Evolutionary conservation across 1,140 invertebrate genomes (phyloP).

Genomic region (Eurytemora carolleeae): DNA sequence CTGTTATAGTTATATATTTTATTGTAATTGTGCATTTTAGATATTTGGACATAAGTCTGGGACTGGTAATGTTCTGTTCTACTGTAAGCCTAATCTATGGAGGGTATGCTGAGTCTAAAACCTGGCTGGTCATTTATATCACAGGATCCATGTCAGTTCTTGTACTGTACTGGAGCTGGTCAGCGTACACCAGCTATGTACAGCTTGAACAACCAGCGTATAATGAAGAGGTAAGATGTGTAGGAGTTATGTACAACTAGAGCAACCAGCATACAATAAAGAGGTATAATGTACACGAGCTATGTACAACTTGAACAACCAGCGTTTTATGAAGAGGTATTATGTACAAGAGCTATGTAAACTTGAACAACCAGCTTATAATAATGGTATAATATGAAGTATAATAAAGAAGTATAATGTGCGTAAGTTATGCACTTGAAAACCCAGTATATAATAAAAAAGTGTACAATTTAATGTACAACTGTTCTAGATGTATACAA

Average conservation of each 20-base stretch:
- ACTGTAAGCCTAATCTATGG: background rate
- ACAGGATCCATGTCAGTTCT: background rate
- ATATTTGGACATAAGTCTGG: background rate
- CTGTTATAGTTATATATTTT: no score
- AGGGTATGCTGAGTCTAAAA: background rate
- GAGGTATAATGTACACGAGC: background rate
- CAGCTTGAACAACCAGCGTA: background rate
- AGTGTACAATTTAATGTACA: no score
- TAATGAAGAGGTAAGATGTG: background rate
- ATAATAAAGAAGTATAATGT: no score
- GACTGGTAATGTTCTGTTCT: background rate
- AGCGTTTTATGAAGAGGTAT: background rate
- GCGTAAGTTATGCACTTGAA: no score
- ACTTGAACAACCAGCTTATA: no score
- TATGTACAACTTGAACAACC: background rate
- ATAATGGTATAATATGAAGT: no score
- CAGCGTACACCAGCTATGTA: background rate
- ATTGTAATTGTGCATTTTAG: no score
- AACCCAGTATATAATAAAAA: no score
- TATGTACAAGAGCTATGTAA: no score
- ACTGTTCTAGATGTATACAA: no score
- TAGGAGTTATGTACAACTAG: background rate
- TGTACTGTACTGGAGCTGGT: background rate
- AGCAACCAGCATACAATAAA: background rate
- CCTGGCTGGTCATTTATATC: background rate